Base-by-base conservation (phyloP, 2,888 invertebrate genomes). In the Hemicrepidius hirtus region DNA sequence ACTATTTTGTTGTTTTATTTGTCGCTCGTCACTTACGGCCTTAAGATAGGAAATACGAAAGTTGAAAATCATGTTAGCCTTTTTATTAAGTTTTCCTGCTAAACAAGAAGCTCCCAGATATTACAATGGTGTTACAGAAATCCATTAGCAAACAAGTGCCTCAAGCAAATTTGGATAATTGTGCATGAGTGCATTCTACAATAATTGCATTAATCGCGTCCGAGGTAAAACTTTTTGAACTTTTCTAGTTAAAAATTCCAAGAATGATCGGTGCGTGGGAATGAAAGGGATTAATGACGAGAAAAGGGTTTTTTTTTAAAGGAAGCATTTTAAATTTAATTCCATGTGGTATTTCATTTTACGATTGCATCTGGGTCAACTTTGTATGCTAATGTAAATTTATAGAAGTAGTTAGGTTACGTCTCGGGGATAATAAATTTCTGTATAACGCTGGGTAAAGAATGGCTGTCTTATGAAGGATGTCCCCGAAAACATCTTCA, bases 1-100 rank as follows among this genome's bases (percentile, higher is more conserved):
- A 37, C 37, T 6, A 9, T 37, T 37, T 37, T 37, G 24, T 24
- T 24, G 37, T 20, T 46, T 20, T 46, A 18, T 50, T 50, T 50
- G 24, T 2, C n/a, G 9, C 12, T 10, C 24, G 50, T 50, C 50
- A 50, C 12, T 50, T 50, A 24, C 12, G 50, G 12, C 24, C 3
- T 24, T 24, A 12, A 12, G 5, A 9, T 4, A 3, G 12, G 10
- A 24, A 50, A 50, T 9, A 21, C 24, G 50, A 12, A 24, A 50
- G 50, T 21, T 12, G 16, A 32, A 55, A 55, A 55, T 55, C 18
- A 16, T 7, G 32, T 55, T 55, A 32, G 55, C 32, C 55, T 32
- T 55, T 32, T 55, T 55, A 55, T 55, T 55, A 55, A 55, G 55
- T 55, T 55, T 35, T 21, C 50, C 18, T 20, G 50, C 5, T 24